Base-by-base conservation (phyloP, 2,888 invertebrate genomes). In the Cosmorhoe ocellata region DNA sequence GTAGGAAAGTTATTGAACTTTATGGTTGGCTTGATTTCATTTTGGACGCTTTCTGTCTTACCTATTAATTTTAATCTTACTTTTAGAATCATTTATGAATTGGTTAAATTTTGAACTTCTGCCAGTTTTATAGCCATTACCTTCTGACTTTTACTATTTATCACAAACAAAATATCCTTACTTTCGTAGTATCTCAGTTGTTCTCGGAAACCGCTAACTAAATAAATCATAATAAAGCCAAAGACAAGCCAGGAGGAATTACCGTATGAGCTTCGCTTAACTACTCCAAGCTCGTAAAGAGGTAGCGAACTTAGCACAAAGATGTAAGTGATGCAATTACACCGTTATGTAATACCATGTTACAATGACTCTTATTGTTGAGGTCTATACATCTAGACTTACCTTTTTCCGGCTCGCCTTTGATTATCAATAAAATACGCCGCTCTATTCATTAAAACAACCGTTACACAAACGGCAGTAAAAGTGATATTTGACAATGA, bases 1-100 rank as follows among this genome's bases (percentile, higher is more conserved):
- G 51, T 62, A 52, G 60, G 63, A 74, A 74, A 73, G 76, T 77
- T 67, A 77, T 76, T 81, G 80, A 83, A 81, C 77, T 81, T 75
- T 76, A 76, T 69, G 81, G 76, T 78, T 76, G 79, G 76, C 58
- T 80, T 71, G 56, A 64, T 77, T 70, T 71, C 43, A n/a, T 30
- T 26, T 18, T 11, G 14, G 27, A 31, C 10, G 24, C 10, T 41
- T 31, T 44, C n/a, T 11, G 1, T n/a, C 28, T n/a, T 28, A 28
- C 3, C 2, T 10, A 27, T 27, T n/a, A n/a, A 3, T 18, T 18
- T 18, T 18, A 18, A 18, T 18, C 4, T 18, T 18, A 3, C 18
- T 18, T 18, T 18, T 18, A 18, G n/a, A n/a, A n/a, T n/a, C n/a
- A n/a, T n/a, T n/a, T n/a, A n/a, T n/a, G n/a, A n/a, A n/a, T n/a